Base-by-base conservation (phyloP, 2,113 vertebrate genomes). In the Podilymbus podiceps region DNA sequence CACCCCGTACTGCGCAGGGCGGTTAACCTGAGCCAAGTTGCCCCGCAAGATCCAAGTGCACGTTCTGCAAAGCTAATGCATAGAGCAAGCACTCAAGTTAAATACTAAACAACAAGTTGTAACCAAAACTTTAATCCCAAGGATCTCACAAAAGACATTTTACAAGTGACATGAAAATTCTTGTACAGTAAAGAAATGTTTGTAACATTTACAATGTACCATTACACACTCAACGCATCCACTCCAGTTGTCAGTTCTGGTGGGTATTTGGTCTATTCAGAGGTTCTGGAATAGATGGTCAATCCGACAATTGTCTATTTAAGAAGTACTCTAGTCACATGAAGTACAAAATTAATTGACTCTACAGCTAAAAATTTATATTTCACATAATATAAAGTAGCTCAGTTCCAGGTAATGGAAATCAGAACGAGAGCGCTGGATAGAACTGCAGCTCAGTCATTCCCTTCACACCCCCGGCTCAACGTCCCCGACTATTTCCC, bases 51-150 rank as follows among this genome's bases (percentile, higher is more conserved):
- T 30, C 33, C 67, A 77, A 86, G 89, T 8, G 13, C 81, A 31
- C 33, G 5, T 92, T 93, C 92, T 93, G 72, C 85, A 91, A 40
- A 44, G 78, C 47, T 15, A 93, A 76, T 2, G 30, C 5, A 24
- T 22, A 27, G 3, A 50, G 68, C 95, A 98, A 90, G 92, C 85
- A 97, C 47, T 93, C 78, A 2, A 98, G 93, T 97, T 97, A 97
- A 97, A 97, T 95, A 90, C 88, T 20, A 15, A 95, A 94, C 97
- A 95, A 97, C 90, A 68, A 98, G 97, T 98, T 98, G 97, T 98
- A 98, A 98, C 98, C 98, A 98, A 98, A 98, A 98, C 96, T 98
- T 98, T 98, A 98, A 98, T 98, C 98, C 97, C 98, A 98, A 98
- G 96, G 97, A 98, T 97, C 96, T 98, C 98, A 98, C 98, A 98